Evolutionary conservation across 2,113 vertebrate genomes (phyloP).

Genomic region (Actenoides hombroni): DNA sequence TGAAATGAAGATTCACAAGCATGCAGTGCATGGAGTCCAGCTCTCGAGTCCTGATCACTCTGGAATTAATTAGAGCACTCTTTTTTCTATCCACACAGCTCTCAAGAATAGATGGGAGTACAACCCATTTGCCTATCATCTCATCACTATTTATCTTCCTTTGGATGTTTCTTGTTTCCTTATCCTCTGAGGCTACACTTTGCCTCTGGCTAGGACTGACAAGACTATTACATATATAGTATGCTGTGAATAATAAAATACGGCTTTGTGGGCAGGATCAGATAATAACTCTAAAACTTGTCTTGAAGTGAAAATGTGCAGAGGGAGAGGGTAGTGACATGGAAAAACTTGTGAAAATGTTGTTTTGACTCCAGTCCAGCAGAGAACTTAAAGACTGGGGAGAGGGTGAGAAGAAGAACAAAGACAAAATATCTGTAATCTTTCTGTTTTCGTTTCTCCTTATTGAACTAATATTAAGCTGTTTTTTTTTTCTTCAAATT

Average conservation of each 20-base stretch:
- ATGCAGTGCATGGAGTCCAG: not conserved
- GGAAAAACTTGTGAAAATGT: slow-evolving; percentile 52
- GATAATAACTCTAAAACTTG: slow-evolving; percentile 30
- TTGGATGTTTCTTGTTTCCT: slow-evolving; percentile 30
- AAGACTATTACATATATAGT: slow-evolving; percentile 19
- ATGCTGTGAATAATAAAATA: slow-evolving; percentile 45
- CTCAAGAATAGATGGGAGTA: slow-evolving; percentile 1
- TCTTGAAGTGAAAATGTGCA: slow-evolving; percentile 45
- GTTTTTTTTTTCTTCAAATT: not conserved
- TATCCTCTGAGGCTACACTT: slow-evolving; percentile 31
- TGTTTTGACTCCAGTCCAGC: slow-evolving; percentile 16
- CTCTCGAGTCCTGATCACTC: not conserved
- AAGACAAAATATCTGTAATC: not conserved
- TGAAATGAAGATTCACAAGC: slow-evolving; percentile 24
- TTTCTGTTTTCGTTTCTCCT: slow-evolving; percentile 25
- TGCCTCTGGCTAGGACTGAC: slow-evolving; percentile 32
- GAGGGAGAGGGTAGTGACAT: slow-evolving; percentile 21
- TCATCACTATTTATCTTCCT: slow-evolving; percentile 5
- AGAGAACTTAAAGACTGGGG: not conserved
- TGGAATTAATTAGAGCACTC: slow-evolving; percentile 40
- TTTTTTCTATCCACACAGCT: slow-evolving; percentile 10
- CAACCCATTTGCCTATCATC: slow-evolving; percentile 43
- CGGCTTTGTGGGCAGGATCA: slow-evolving; percentile 30
- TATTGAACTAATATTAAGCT: slow-evolving; percentile 7
- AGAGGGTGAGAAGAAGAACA: not conserved